phyloP scores from a whole-genome alignment of 2,797 vertebrate species.

The Bryconaethiops microstoma region DNA sequence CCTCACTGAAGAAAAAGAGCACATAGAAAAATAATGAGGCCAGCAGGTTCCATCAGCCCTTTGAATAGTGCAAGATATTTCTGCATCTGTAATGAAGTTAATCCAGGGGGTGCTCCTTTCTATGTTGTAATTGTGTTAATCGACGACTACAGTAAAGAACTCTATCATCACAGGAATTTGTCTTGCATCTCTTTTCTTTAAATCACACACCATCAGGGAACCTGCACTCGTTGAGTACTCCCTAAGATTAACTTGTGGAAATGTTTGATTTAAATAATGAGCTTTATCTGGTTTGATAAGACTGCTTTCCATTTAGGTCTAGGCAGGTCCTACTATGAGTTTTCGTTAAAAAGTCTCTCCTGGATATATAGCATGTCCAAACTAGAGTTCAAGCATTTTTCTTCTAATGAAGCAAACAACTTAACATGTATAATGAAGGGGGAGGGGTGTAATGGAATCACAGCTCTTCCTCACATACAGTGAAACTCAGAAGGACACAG shows the following conservation, averaged over 20 bases:
- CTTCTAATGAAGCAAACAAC: too few relatives aligned
- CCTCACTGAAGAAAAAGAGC: neutral
- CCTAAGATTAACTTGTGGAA: too few relatives aligned
- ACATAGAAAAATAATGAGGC: neutral
- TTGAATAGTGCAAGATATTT: neutral
- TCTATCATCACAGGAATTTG: neutral
- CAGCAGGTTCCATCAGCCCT: neutral
- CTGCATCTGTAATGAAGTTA: neutral
- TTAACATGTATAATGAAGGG: too few relatives aligned
- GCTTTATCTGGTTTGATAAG: too few relatives aligned
- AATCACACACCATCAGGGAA: neutral
- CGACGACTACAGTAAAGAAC: neutral
- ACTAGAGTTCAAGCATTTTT: neutral
- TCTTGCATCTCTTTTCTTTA: neutral
- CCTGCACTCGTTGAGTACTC: too few relatives aligned
- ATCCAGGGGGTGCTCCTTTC: conserved; percentile 5
- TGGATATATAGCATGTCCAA: neutral
- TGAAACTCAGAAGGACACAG: too few relatives aligned
- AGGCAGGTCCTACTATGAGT: neutral
- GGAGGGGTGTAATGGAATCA: too few relatives aligned
- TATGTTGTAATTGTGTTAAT: conserved; percentile 14
- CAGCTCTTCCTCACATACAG: too few relatives aligned
- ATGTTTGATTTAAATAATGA: too few relatives aligned
- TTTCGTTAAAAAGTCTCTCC: neutral
- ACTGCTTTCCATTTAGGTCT: too few relatives aligned